These are phyloP conservation scores for Papilio helenus DNA, from an alignment of 1,140 invertebrate genomes.

Conservation along the genomic window DNA sequence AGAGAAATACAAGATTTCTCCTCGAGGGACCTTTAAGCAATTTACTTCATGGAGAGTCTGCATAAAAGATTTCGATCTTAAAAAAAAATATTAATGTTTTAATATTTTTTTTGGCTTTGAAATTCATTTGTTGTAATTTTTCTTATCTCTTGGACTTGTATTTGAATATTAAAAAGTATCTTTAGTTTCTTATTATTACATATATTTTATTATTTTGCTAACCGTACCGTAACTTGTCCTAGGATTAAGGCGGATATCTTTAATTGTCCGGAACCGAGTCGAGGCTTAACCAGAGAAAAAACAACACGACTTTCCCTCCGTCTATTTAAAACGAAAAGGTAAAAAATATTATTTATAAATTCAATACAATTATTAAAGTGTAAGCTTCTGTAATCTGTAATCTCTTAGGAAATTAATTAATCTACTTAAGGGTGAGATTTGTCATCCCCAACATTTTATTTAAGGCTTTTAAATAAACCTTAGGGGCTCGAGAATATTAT, in stretches of 20 bases:
- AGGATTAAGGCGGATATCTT: constrained; percentile 57
- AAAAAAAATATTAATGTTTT: background rate
- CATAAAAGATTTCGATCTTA: background rate
- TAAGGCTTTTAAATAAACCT: background rate
- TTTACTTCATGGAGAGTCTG: background rate
- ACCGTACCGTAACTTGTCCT: constrained; percentile 51
- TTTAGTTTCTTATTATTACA: background rate
- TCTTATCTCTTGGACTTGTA: background rate
- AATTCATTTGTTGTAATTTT: background rate
- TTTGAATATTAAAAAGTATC: background rate
- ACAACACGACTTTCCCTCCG: constrained; percentile 43
- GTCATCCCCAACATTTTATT: background rate
- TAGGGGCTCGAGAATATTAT: background rate
- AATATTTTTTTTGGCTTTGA: background rate
- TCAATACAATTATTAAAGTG: constrained; percentile 22
- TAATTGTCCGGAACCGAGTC: constrained; percentile 59
- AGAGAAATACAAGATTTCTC: background rate
- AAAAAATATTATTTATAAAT: constrained; percentile 10
- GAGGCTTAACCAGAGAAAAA: constrained; percentile 53
- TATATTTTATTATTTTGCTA: constrained; percentile 42
- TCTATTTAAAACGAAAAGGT: constrained; percentile 34
- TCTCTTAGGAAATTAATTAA: constrained; percentile 25
- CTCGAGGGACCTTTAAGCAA: background rate
- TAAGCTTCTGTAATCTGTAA: constrained; percentile 8
- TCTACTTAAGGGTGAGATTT: constrained; percentile 5